phyloP scores from a whole-genome alignment of 2,797 vertebrate species.

The Lepilemur ruficaudatus region DNA sequence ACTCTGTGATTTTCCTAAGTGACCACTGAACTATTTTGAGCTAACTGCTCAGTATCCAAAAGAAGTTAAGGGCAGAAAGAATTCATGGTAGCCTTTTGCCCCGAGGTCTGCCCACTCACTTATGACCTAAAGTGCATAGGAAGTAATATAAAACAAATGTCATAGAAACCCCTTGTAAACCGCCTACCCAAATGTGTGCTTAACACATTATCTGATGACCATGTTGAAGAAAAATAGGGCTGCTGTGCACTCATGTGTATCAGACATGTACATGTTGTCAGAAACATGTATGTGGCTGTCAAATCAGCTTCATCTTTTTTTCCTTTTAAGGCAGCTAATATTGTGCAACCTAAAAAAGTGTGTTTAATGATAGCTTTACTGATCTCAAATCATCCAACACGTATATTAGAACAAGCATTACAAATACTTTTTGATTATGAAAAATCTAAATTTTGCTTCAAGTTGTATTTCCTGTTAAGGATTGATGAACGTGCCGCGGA shows the following conservation, averaged over 20 bases:
- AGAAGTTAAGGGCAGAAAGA: background rate
- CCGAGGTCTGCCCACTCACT: background rate
- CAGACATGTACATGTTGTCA: slow-evolving; percentile 36
- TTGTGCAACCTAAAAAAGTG: background rate
- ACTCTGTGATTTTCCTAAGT: background rate
- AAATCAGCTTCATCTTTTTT: slow-evolving; percentile 11
- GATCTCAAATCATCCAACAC: background rate
- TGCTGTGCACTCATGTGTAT: slow-evolving; percentile 27
- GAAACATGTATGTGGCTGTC: slow-evolving; percentile 48
- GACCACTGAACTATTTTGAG: background rate
- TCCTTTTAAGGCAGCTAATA: slow-evolving; percentile 29
- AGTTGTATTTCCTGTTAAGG: background rate
- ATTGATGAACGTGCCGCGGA: background rate
- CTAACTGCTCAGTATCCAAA: background rate
- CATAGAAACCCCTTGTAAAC: background rate
- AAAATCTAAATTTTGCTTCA: background rate
- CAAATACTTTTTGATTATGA: background rate
- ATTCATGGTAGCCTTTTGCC: background rate
- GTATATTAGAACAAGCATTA: background rate
- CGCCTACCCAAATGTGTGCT: background rate
- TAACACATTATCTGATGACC: slow-evolving; percentile 50
- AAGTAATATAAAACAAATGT: background rate
- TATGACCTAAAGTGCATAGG: background rate
- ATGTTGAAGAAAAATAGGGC: background rate
- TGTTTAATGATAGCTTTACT: background rate